These are phyloP conservation scores for Hydrozoanthus gracilis DNA, from an alignment of 92 coral and sea anemone genomes.

Conservation along the genomic window DNA sequence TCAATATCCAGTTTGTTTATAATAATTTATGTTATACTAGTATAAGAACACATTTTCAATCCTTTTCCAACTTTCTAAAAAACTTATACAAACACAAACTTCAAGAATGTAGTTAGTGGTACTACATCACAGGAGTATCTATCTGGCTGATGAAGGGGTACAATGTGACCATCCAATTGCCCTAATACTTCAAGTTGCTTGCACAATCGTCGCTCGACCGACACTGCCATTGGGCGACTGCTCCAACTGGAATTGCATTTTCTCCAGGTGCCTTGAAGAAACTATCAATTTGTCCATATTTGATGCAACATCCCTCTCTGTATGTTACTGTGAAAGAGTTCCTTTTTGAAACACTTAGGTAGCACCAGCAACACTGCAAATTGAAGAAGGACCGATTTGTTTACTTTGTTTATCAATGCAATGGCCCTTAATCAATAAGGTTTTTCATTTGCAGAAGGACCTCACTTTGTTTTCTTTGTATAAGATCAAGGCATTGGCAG, in stretches of 20 bases:
- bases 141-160: constrained; percentile 39
- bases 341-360: no score
- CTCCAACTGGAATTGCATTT: constrained; percentile 28
- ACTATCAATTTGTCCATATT: constrained; percentile 48
- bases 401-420: not conserved
- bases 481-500: constrained; percentile 8
- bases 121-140: constrained; percentile 31
- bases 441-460: no score
- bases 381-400: not conserved
- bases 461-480: not conserved
- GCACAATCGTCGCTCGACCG: constrained; percentile 16
- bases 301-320: constrained; percentile 13
- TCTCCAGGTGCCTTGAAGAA: constrained; percentile 48
- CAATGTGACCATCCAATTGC: constrained; percentile 42
- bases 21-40: no score
- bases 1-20: no score
- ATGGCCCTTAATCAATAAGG: no score
- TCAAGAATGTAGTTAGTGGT: constrained; percentile 43
- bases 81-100: constrained; percentile 52
- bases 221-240: constrained; percentile 36
- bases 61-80: constrained; percentile 55
- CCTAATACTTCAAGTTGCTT: constrained; percentile 49
- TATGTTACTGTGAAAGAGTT: no score
- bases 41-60: constrained; percentile 11
- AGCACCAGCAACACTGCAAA: no score